These are phyloP conservation scores for Zalophus californianus DNA, from an alignment of 2,797 vertebrate genomes.

Conservation along the genomic window DNA sequence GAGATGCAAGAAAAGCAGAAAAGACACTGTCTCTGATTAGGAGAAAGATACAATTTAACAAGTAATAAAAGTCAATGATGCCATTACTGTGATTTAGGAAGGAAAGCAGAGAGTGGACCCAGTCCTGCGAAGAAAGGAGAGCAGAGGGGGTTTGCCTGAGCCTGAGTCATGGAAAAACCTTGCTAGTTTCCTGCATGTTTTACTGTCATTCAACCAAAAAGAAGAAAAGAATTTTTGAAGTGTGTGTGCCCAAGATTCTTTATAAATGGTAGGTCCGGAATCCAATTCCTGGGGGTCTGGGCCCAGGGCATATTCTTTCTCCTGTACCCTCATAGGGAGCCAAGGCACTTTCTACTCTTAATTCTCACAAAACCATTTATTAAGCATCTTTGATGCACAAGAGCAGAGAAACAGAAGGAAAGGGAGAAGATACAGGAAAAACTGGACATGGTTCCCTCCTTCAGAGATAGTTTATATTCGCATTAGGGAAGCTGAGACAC, in stretches of 20 bases:
- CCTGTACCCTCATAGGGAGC: accelerated
- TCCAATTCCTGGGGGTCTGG: background rate
- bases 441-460: accelerated
- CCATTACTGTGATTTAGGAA: accelerated
- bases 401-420: background rate
- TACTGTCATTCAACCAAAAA: background rate
- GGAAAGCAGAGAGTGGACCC: background rate
- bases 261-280: background rate
- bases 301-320: background rate
- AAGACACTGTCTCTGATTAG: background rate
- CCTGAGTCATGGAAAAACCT: background rate
- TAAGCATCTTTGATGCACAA: background rate
- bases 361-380: background rate
- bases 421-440: background rate
- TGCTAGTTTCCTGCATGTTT: background rate
- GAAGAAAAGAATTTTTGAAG: background rate
- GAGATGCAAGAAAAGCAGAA: background rate
- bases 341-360: background rate
- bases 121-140: background rate
- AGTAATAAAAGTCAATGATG: background rate
- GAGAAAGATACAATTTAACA: background rate
- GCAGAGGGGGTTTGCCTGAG: accelerated
- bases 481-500: accelerated
- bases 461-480: background rate
- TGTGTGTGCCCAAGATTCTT: background rate